Conservation (phyloP, 2,888 invertebrate genomes). For the Pristionchus maxplancki region DNA sequence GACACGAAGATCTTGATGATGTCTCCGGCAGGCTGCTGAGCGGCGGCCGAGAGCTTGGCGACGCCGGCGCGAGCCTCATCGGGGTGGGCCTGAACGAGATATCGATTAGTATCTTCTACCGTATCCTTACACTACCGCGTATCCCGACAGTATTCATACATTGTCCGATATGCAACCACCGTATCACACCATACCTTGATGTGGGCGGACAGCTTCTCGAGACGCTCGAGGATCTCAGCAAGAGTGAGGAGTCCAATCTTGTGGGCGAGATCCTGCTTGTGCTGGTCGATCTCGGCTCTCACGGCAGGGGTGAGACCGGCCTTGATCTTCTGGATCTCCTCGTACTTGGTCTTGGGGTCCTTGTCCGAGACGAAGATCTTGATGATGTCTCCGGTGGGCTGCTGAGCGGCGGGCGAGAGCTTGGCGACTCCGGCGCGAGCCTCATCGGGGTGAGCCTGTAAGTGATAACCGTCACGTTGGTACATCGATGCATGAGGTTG, state of each 20-base stretch:
- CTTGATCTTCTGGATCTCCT: conserved; percentile 14
- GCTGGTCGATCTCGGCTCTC: conserved; percentile 17
- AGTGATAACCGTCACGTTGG: not conserved
- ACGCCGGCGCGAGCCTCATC: conserved; percentile 15
- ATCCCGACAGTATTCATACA: too few relatives aligned
- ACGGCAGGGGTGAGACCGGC: not conserved
- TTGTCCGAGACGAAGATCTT: conserved; percentile 35
- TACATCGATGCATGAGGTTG: not conserved
- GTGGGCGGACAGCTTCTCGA: conserved; percentile 18
- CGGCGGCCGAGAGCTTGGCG: conserved; percentile 9
- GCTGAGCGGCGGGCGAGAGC: conserved; percentile 14
- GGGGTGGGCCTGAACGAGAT: not conserved
- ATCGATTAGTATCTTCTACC: not conserved
- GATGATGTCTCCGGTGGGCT: conserved; percentile 29
- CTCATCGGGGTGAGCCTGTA: conserved; percentile 32
- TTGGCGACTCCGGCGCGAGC: not conserved
- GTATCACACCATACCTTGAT: not conserved
- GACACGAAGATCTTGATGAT: conserved; percentile 30
- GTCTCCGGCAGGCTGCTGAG: conserved; percentile 28
- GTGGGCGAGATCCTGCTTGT: conserved; percentile 32
- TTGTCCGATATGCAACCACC: not conserved
- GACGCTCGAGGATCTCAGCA: conserved; percentile 13
- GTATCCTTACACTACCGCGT: not conserved
- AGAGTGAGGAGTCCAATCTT: conserved; percentile 23
- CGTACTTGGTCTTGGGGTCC: not conserved